phyloP scores from a whole-genome alignment of 1,140 invertebrate genomes.

The Drosophila tristis region DNA sequence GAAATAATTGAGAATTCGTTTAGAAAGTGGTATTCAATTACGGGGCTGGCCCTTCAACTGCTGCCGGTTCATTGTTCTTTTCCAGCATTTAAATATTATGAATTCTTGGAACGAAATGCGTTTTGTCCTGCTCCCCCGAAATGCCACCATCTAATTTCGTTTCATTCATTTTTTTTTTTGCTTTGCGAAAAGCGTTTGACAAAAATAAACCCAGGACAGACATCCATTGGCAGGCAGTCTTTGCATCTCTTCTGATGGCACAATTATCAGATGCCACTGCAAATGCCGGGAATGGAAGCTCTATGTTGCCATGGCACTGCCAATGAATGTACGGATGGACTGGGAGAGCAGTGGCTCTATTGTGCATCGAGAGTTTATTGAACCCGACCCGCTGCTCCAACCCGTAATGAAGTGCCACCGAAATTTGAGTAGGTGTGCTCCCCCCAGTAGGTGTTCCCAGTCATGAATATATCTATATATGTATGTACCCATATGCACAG shows the following conservation, averaged over 20 bases:
- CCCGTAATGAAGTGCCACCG: slow-evolving; percentile 51
- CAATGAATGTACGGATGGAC: not conserved
- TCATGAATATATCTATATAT: too few relatives aligned
- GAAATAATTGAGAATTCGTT: not conserved
- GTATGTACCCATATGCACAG: slow-evolving; percentile 13
- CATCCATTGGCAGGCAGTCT: slow-evolving; percentile 36
- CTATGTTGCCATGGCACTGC: slow-evolving; percentile 25
- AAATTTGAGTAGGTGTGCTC: slow-evolving; percentile 48
- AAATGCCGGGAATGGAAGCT: slow-evolving; percentile 45
- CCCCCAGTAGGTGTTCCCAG: too few relatives aligned
- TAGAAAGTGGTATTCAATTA: not conserved
- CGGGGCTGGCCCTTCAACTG: too few relatives aligned
- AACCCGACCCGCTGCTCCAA: slow-evolving; percentile 32
- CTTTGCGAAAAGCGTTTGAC: slow-evolving; percentile 37
- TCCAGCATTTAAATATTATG: too few relatives aligned
- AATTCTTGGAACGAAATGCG: slow-evolving; percentile 4
- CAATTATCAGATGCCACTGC: slow-evolving; percentile 71
- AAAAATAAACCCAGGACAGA: slow-evolving; percentile 58
- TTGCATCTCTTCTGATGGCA: slow-evolving; percentile 49
- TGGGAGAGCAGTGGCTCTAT: slow-evolving; percentile 7
- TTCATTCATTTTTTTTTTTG: slow-evolving; percentile 37
- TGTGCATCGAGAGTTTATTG: slow-evolving; percentile 59
- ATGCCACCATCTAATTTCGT: slow-evolving; percentile 40
- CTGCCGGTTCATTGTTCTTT: not conserved
- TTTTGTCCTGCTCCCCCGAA: slow-evolving; percentile 6